phyloP scores from a whole-genome alignment of 2,888 invertebrate species.

The Caenorhabditis wallacei region DNA sequence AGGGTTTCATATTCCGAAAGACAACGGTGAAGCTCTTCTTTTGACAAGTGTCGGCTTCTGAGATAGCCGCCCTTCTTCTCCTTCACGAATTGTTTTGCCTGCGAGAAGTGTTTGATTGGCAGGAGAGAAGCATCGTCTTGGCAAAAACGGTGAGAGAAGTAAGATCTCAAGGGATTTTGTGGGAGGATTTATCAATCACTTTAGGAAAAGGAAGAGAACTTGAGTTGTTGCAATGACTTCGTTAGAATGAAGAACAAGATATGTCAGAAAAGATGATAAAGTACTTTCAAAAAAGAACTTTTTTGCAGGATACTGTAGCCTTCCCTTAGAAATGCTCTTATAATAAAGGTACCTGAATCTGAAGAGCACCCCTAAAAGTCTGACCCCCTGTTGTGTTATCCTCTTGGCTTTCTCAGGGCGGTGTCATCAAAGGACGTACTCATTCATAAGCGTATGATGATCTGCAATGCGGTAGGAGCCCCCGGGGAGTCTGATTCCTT shows the following conservation, averaged over 20 bases:
- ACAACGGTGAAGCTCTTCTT: constrained; percentile 36
- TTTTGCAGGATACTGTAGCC: background rate
- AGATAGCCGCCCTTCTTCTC: background rate
- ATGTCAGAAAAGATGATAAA: constrained; percentile 3
- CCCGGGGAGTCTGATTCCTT: constrained; percentile 36
- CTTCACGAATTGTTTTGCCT: constrained; percentile 63
- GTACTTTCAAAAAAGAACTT: background rate
- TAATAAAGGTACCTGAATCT: no score
- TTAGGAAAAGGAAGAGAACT: constrained; percentile 27
- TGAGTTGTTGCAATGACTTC: constrained; percentile 1
- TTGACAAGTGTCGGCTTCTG: constrained; percentile 58
- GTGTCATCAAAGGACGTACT: constrained; percentile 56
- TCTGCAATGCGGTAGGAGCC: constrained; percentile 42
- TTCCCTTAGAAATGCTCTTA: no score
- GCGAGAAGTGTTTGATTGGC: constrained; percentile 68
- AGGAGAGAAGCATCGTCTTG: constrained; percentile 36
- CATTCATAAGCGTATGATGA: constrained; percentile 63
- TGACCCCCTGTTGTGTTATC: background rate
- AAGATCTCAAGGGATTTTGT: constrained; percentile 50
- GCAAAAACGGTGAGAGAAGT: constrained; percentile 26
- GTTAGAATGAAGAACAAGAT: background rate
- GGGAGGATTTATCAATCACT: constrained; percentile 65
- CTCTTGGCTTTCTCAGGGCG: background rate
- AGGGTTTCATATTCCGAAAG: constrained; percentile 18
- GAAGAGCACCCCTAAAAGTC: background rate